Evolutionary conservation across 2,888 invertebrate genomes (phyloP).

Genomic region (Troglohyphantes excavatus): DNA sequence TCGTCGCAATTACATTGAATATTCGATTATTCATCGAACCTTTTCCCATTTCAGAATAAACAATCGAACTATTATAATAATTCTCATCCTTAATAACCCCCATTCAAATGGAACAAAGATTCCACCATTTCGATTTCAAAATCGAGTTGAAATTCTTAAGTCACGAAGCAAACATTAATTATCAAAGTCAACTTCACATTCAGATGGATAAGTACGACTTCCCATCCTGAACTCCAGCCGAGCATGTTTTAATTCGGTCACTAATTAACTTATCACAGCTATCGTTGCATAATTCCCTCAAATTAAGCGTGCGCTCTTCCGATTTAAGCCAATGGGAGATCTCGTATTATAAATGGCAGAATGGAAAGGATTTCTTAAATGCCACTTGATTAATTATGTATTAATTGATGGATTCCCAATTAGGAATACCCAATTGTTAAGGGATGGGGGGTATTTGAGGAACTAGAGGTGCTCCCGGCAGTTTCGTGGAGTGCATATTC

Average conservation of each 20-base stretch:
- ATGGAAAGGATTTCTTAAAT: conserved; percentile 4
- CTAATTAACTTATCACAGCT: conserved; percentile 70
- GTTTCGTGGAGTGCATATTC: too few species aligned
- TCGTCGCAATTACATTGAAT: too few species aligned
- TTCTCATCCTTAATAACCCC: too few species aligned
- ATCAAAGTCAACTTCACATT: conserved; percentile 18
- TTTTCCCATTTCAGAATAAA: too few species aligned
- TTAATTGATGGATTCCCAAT: conserved; percentile 59
- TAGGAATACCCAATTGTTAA: too few species aligned
- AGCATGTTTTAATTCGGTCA: conserved; percentile 62
- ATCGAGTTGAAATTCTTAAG: conserved; percentile 32
- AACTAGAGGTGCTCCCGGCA: too few species aligned
- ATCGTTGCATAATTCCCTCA: conserved; percentile 62
- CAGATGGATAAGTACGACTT: background rate
- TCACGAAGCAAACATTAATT: conserved; percentile 25
- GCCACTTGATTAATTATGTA: conserved; percentile 66
- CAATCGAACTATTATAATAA: too few species aligned
- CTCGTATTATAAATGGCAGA: conserved; percentile 60
- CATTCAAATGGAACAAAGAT: too few species aligned
- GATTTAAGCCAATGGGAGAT: conserved; percentile 42
- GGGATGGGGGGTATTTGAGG: too few species aligned
- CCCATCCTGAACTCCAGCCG: conserved; percentile 17
- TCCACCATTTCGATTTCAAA: too few species aligned
- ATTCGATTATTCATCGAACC: too few species aligned
- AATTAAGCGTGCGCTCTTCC: conserved; percentile 49